Evolutionary conservation across 2,113 vertebrate species (phyloP), one percentile per base, ranked within the genome.

Genomic region (Pyxicephalus adspersus): DNA sequence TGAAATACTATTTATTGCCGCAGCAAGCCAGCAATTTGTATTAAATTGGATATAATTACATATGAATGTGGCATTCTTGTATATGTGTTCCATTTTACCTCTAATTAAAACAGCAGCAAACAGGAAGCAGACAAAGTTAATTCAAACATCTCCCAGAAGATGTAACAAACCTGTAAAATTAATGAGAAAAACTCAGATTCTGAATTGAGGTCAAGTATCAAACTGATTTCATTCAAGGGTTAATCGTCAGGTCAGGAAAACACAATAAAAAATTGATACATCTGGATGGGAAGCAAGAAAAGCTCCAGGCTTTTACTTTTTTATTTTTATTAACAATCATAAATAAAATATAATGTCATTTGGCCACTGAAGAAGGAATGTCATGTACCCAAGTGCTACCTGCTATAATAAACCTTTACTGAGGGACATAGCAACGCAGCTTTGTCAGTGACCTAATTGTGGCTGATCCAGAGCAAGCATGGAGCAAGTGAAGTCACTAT

Each of bases 191-290:
- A 74, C 54, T 74, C 71, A 29, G 34, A 34, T 29, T 34, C 29
- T 17, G 28, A 22, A 74, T 74, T 28, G 58, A 31, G 71, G 71
- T 74, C 54, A 74, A 74, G 54, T 38, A 58, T 58, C 26, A 74
- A 60, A 74, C 58, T 74, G 71, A 74, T 74, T 58, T 74, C 54
- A 74, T 38, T 16, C 54, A 74, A 74, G 54, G 29, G 71, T 74
- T 58, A 74, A 74, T 58, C 17, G 54, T 38, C 13, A 34, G 71
- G 71, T 74, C 54, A 74, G 5, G 0, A 58, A 74, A 73, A 34
- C 70, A 72, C 28, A 28, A 51, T 57, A 29, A 57, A 73, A 58
- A 73, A 73, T 58, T 73, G 5, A 73, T 73, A 73, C 22, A 51
- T 51, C 22, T 51, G 19, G 66, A 70, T 70, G 45, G 26, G 52